Evolutionary conservation across 2,113 vertebrate species (phyloP).

Genomic region (Melanerpes formicivorus): DNA sequence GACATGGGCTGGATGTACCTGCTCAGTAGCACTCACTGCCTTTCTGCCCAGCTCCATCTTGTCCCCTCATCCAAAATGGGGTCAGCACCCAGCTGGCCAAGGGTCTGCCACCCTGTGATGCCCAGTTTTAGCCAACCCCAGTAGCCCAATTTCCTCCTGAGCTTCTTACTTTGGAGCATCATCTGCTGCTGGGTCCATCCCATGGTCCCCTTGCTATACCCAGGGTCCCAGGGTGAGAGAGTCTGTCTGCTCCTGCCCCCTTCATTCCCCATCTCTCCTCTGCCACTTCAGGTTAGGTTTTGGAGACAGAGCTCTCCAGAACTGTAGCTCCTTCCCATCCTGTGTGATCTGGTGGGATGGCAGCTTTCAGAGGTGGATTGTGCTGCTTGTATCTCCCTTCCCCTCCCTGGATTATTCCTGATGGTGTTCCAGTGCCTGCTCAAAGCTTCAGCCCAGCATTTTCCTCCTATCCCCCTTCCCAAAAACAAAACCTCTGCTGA

Average conservation of each 20-base stretch:
- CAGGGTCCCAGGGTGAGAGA: background rate
- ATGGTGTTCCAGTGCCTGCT: background rate
- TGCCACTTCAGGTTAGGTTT: background rate
- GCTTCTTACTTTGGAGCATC: rapidly evolving
- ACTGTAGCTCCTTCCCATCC: background rate
- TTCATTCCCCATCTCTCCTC: background rate
- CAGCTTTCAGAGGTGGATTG: background rate
- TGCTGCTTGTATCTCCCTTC: background rate
- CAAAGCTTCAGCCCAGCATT: background rate
- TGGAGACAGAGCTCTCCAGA: background rate
- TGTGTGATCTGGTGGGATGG: rapidly evolving
- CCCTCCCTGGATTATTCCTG: rapidly evolving
- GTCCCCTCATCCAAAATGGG: rapidly evolving
- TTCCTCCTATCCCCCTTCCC: background rate
- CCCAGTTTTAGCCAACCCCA: background rate
- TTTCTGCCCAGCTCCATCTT: background rate
- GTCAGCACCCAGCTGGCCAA: rapidly evolving
- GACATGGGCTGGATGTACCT: background rate
- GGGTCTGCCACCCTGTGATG: background rate
- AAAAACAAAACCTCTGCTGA: background rate
- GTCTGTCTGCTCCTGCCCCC: background rate
- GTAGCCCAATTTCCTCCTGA: background rate
- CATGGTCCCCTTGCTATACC: rapidly evolving
- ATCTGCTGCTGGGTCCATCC: background rate
- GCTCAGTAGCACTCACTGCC: background rate